phyloP scores from a whole-genome alignment of 2,797 vertebrate genomes.

The Gila robusta region DNA sequence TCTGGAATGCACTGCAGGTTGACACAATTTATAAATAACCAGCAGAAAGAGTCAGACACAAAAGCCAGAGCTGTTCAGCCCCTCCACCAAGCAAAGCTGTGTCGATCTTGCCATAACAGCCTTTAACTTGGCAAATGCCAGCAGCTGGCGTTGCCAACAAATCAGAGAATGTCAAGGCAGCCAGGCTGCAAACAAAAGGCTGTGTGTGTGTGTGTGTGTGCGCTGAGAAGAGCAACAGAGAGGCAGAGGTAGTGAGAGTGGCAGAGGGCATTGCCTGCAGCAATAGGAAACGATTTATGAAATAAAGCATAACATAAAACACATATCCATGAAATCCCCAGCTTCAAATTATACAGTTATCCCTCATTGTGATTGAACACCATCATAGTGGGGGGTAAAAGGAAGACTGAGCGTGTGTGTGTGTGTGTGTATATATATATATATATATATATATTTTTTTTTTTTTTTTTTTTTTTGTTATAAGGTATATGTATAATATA shows the following conservation, averaged over 20 bases:
- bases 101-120: conserved; percentile 6
- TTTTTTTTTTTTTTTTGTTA: too few species aligned
- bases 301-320: conserved; percentile 26
- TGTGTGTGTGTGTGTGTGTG: not conserved
- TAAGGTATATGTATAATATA: too few species aligned
- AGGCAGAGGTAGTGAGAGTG: not conserved
- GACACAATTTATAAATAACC: conserved; percentile 80
- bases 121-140: conserved; percentile 39
- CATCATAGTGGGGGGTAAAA: not conserved
- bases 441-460: too few species aligned
- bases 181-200: conserved; percentile 39
- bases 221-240: not conserved
- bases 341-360: not conserved
- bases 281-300: not conserved
- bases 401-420: too few species aligned
- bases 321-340: conserved; percentile 22
- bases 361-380: not conserved
- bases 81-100: conserved; percentile 29
- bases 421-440: too few species aligned
- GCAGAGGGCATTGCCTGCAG: conserved; percentile 32
- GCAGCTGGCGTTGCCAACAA: conserved; percentile 31
- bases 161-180: conserved; percentile 53
- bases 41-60: conserved; percentile 73
- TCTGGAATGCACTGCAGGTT: conserved; percentile 75
- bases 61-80: conserved; percentile 75